Conservation (phyloP, 2,113 vertebrate genomes). For the Cryptotis parvus region DNA sequence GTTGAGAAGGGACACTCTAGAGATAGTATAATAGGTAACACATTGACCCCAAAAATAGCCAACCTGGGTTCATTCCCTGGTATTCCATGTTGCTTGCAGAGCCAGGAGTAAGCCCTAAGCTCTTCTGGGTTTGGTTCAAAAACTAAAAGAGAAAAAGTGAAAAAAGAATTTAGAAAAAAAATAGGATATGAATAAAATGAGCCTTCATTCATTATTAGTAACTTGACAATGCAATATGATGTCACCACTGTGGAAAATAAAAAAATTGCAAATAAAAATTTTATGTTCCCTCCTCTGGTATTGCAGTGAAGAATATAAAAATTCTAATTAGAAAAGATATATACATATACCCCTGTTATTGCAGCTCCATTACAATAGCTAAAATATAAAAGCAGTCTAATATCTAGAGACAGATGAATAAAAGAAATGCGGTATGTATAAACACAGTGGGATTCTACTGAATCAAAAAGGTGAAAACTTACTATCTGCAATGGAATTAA, state of each 20-base stretch:
- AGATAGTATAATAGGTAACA: too few species aligned
- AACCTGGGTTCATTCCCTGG: too few species aligned
- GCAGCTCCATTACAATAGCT: neutral
- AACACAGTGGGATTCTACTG: neutral
- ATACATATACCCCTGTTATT: neutral
- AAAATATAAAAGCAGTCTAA: neutral
- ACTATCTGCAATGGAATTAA: neutral
- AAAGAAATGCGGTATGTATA: neutral
- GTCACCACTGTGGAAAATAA: neutral
- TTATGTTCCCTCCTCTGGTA: neutral
- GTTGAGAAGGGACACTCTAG: too few species aligned
- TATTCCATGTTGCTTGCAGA: too few species aligned
- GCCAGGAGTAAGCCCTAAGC: too few species aligned
- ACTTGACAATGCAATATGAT: neutral
- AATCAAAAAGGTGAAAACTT: neutral
- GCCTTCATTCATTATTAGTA: neutral
- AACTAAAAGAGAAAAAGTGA: too few species aligned
- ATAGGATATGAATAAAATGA: neutral
- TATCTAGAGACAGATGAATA: neutral
- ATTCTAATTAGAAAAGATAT: neutral
- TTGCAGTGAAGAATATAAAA: neutral
- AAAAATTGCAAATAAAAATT: neutral
- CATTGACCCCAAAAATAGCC: too few species aligned
- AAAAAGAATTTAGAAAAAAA: too few species aligned
- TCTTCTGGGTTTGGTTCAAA: too few species aligned